Conservation (phyloP, 2,797 vertebrate genomes). For the Sebastes steindachneri region DNA sequence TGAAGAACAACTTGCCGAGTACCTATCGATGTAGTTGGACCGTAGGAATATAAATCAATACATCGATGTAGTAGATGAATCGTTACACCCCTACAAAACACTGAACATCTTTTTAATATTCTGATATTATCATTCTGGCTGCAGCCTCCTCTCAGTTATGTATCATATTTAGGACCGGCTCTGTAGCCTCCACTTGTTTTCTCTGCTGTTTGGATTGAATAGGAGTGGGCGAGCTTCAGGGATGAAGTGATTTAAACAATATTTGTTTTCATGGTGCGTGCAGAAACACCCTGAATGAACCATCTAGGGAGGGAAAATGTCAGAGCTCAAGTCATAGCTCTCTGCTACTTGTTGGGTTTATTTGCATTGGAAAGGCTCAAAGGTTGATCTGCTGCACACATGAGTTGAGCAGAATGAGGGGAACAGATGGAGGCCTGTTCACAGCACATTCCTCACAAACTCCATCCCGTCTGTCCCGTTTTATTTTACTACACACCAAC, state of each 20-base stretch:
- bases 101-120: not conserved
- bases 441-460: constrained; percentile 53
- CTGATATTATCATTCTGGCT: not conserved
- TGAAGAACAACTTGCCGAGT: too few relatives aligned
- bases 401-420: constrained; percentile 42
- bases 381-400: constrained; percentile 40
- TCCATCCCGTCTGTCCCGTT: constrained; percentile 11
- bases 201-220: not conserved
- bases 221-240: not conserved
- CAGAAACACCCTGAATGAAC: not conserved
- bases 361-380: constrained; percentile 34
- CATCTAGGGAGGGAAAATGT: not conserved
- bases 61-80: too few relatives aligned
- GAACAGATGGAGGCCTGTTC: constrained; percentile 64
- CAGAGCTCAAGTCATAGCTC: not conserved
- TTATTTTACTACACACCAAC: not conserved
- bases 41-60: too few relatives aligned
- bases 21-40: too few relatives aligned
- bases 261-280: not conserved
- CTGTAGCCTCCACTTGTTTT: not conserved
- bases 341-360: constrained; percentile 33
- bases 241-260: not conserved
- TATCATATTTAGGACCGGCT: not conserved
- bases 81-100: not conserved
- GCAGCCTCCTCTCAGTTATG: not conserved